Percentiles rank a stretch among this genome's conserved stretches.
Evolutionary conservation across 2,888 invertebrate genomes (phyloP).

Genomic region (Ophion slaviceki): DNA sequence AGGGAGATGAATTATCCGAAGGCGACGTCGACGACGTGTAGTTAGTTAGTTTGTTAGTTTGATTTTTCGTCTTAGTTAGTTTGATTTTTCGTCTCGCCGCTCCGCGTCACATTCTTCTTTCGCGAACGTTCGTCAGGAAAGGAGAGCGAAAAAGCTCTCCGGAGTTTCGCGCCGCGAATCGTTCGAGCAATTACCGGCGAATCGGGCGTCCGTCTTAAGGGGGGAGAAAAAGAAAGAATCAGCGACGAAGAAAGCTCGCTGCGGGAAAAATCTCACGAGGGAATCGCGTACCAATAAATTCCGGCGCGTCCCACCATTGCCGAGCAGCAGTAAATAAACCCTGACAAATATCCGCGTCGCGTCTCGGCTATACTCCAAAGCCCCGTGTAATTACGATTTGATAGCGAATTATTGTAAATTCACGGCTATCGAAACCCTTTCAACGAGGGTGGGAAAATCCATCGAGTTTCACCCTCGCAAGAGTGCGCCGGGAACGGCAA

Average conservation of each 20-base stretch:
- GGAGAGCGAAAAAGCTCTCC: not conserved
- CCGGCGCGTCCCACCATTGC: not conserved
- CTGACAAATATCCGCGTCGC: not conserved
- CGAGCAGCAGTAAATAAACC: not conserved
- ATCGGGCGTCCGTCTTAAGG: not conserved
- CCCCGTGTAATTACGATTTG: conserved; percentile 66
- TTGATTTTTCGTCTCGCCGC: conserved; percentile 9
- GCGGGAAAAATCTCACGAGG: not conserved
- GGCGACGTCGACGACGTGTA: not conserved
- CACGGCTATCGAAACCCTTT: conserved; percentile 49
- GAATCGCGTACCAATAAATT: not conserved
- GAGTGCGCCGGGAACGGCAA: too few species aligned
- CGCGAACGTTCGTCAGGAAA: not conserved
- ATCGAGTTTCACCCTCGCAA: too few species aligned
- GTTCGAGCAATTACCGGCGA: not conserved
- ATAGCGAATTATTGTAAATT: conserved; percentile 72
- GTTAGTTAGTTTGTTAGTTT: too few species aligned
- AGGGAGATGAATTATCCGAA: conserved; percentile 1
- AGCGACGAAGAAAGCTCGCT: too few species aligned
- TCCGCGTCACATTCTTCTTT: not conserved
- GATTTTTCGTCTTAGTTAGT: conserved; percentile 4
- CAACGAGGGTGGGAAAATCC: conserved; percentile 61
- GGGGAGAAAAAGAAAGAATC: not conserved
- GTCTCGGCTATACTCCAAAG: conserved; percentile 25
- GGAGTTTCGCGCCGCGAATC: not conserved